Evolutionary conservation across 2,797 vertebrate species (phyloP), one percentile per base, ranked within the genome.

Genomic region (Syndactyla subalaris): DNA sequence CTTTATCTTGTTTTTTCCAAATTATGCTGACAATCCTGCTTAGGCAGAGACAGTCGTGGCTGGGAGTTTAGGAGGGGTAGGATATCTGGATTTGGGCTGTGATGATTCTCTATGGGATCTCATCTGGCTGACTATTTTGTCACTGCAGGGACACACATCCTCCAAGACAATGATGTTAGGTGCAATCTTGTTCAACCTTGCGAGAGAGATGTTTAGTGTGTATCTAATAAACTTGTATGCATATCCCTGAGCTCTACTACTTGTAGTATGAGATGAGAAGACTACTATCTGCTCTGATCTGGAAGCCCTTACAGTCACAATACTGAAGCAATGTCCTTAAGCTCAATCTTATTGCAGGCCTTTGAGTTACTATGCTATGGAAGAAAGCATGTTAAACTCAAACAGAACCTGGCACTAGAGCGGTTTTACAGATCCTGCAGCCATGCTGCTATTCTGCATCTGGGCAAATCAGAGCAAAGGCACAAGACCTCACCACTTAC

Each of bases 111-210:
- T 76, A 45, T 75, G 63, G 41, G 80, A 30, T 84, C 75, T 76
- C 61, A 71, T n/a, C 41, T 74, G 88, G 63, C 41, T 71, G 67
- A 59, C 39, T 77, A 83, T 96, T 95, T 96, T 88, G 80, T 84
- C 90, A 93, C 87, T 91, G 65, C 85, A 95, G 83, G 89, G 93
- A 58, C 76, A 78, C 17, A 27, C 82, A 67, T 94, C 66, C 90
- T 95, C 71, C 89, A 54, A 79, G 83, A 76, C 65, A 96, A 80
- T 85, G 45, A 93, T 89, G 76, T 87, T 55, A 84, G 38, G 24
- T 65, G 19, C 66, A 76, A 32, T 58, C 46, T 65, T 78, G 36
- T 62, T 46, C 54, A 38, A 16, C 83, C 61, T 67, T 88, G 34
- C 20, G 81, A 68, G 7, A 73, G 36, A 77, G 72, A 54, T 67